Percentiles rank a stretch among this genome's conserved stretches.
These are phyloP conservation scores for Tetramorium bicarinatum DNA, from an alignment of 2,888 invertebrate species.

Conservation along the genomic window DNA sequence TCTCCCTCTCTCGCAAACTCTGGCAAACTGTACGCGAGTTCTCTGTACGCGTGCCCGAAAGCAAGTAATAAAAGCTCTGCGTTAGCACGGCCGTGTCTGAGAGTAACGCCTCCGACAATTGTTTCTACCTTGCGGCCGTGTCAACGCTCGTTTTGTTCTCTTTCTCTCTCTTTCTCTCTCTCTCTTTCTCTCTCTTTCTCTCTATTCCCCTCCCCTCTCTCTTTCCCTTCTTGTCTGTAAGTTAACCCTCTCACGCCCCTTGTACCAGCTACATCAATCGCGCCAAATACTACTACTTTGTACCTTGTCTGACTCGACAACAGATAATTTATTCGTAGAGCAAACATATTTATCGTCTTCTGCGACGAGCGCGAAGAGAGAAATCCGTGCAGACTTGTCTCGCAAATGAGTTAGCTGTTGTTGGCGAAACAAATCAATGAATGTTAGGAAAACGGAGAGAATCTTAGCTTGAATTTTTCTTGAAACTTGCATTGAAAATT, in stretches of 20 bases:
- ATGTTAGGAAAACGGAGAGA: slow-evolving; percentile 4
- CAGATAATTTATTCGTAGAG: slow-evolving; percentile 41
- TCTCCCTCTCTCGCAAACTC: slow-evolving; percentile 40
- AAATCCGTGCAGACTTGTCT: not conserved
- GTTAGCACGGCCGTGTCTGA: slow-evolving; percentile 30
- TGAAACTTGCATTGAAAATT: not conserved
- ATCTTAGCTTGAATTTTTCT: not conserved
- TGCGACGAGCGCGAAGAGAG: slow-evolving; percentile 7
- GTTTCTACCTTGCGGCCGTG: slow-evolving; percentile 49
- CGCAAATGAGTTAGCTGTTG: slow-evolving; percentile 7
- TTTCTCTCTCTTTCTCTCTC: not conserved
- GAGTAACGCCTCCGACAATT: slow-evolving; percentile 46
- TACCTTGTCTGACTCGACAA: slow-evolving; percentile 5
- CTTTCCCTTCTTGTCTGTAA: not conserved
- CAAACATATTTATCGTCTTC: slow-evolving; percentile 37
- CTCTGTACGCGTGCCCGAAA: slow-evolving; percentile 64
- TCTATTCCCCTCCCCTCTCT: not conserved
- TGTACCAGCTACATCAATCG: slow-evolving; percentile 4
- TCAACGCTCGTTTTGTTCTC: slow-evolving; percentile 41
- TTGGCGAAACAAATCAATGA: not conserved
- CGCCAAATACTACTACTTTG: not conserved
- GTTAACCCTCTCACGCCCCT: slow-evolving; percentile 20
- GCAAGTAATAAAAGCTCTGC: slow-evolving; percentile 62
- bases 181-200: not conserved
- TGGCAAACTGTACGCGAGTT: slow-evolving; percentile 61